These are phyloP conservation scores for Erpobdella octoculata DNA, from an alignment of 2,888 invertebrate species.

Conservation along the genomic window DNA sequence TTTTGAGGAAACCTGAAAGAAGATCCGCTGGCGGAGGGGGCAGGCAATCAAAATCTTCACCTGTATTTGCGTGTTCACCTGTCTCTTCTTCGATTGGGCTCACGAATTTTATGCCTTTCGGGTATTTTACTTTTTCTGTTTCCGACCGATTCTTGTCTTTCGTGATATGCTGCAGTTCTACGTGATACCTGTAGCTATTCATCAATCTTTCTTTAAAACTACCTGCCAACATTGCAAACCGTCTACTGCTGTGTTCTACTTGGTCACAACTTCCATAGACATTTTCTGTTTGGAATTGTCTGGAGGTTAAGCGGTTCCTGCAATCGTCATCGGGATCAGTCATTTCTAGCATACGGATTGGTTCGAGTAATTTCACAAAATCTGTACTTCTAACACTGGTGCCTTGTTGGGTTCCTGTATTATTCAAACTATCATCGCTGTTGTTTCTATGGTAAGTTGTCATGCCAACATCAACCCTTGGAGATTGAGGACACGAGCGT, in stretches of 20 bases:
- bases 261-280: background rate
- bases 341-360: no score
- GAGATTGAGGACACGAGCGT: constrained; percentile 12
- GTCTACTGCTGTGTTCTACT: background rate
- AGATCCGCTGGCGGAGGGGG: constrained; percentile 1
- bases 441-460: no score
- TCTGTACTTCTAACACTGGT: no score
- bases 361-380: no score
- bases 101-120: no score
- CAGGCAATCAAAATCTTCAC: constrained; percentile 1
- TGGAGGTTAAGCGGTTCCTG: no score
- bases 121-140: no score
- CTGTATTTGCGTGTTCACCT: background rate
- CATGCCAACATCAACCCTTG: background rate
- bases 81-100: no score
- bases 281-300: background rate
- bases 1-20: background rate
- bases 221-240: constrained; percentile 15
- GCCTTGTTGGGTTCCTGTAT: no score
- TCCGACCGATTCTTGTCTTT: no score
- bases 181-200: background rate
- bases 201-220: background rate
- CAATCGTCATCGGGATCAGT: no score
- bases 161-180: background rate
- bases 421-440: no score